Conservation (phyloP, 1,140 invertebrate genomes). For the Platyura marginata region DNA sequence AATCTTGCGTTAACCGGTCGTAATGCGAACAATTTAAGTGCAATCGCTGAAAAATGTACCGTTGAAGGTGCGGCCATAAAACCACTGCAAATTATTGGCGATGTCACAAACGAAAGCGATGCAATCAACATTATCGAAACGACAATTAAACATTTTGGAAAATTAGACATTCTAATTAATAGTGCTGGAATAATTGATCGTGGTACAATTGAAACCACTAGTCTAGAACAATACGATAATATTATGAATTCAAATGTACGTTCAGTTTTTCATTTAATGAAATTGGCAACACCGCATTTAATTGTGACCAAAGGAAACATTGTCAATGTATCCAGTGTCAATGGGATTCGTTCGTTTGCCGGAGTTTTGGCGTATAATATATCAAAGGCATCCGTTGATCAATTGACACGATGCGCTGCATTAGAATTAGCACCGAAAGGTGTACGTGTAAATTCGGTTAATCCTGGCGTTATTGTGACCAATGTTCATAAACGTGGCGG, state of each 20-base stretch:
- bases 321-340: slow-evolving; percentile 82
- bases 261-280: slow-evolving; percentile 65
- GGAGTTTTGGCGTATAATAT: slow-evolving; percentile 66
- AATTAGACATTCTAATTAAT: slow-evolving; percentile 65
- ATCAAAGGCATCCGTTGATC: slow-evolving; percentile 78
- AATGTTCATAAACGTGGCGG: slow-evolving; percentile 44
- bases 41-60: slow-evolving; percentile 39
- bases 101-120: slow-evolving; percentile 59
- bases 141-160: slow-evolving; percentile 47
- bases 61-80: background rate
- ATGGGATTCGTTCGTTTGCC: slow-evolving; percentile 60
- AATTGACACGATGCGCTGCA: slow-evolving; percentile 66
- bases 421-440: slow-evolving; percentile 63
- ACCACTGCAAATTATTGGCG: slow-evolving; percentile 18
- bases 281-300: slow-evolving; percentile 66
- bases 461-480: slow-evolving; percentile 57
- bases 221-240: slow-evolving; percentile 63
- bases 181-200: slow-evolving; percentile 70
- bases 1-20: slow-evolving; percentile 53
- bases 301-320: slow-evolving; percentile 49
- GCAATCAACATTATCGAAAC: slow-evolving; percentile 48
- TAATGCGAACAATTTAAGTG: slow-evolving; percentile 37
- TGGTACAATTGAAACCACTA: slow-evolving; percentile 69
- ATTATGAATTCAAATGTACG: slow-evolving; percentile 74
- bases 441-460: slow-evolving; percentile 71